These are phyloP conservation scores for Eunapius fragilis DNA, from an alignment of 37 sponge, comb jelly and placozoan species.

Conservation along the genomic window DNA sequence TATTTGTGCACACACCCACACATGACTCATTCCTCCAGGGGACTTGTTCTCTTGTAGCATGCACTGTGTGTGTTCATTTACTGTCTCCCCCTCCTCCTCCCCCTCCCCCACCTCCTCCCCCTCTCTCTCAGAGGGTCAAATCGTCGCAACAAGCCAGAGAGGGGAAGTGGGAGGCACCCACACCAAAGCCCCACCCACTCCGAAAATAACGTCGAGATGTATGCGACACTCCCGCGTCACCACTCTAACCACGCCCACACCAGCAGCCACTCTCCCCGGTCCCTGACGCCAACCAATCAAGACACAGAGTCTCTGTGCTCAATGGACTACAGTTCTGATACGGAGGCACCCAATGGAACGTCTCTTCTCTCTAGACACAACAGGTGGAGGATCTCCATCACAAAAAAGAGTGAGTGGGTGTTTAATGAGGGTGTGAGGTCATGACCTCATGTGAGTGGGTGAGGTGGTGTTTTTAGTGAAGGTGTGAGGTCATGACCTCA, in stretches of 20 bases:
- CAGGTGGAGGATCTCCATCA: constrained; percentile 63
- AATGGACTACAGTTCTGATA: constrained; percentile 39
- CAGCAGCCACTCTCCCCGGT: not conserved
- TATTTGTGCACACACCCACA: not conserved
- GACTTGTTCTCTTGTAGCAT: not conserved
- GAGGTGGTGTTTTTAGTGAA: too few relatives aligned
- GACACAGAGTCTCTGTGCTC: constrained; percentile 19
- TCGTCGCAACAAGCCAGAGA: constrained; percentile 19
- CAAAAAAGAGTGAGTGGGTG: constrained; percentile 52
- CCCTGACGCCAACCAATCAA: constrained; percentile 5
- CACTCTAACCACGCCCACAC: not conserved
- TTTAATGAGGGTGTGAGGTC: too few relatives aligned
- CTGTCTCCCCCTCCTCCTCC: not conserved
- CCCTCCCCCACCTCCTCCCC: not conserved
- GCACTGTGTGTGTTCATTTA: not conserved
- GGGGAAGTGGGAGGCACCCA: constrained; percentile 41
- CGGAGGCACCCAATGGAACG: constrained; percentile 5
- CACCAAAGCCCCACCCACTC: not conserved
- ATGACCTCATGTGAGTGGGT: too few relatives aligned
- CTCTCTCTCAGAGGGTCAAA: constrained; percentile 23
- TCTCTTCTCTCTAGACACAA: constrained; percentile 47
- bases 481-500: too few relatives aligned
- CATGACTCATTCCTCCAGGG: too few relatives aligned
- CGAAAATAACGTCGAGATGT: not conserved
- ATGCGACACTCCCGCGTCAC: not conserved